These are phyloP conservation scores for Heliconius hewitsoni DNA, from an alignment of 1,140 invertebrate genomes.

Conservation along the genomic window DNA sequence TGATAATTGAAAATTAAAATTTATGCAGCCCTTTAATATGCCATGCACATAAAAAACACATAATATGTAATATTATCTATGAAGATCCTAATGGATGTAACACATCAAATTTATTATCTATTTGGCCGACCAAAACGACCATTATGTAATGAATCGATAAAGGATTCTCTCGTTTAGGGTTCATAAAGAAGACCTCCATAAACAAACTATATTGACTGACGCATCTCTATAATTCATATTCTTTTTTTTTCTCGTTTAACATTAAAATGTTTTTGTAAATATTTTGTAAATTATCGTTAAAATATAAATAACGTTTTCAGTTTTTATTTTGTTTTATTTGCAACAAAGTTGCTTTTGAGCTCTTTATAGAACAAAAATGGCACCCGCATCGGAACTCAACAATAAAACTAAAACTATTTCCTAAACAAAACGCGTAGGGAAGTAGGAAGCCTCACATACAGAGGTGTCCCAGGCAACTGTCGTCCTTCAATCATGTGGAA, in stretches of 20 bases:
- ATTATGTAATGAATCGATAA: conserved; percentile 60
- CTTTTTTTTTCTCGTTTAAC: conserved; percentile 30
- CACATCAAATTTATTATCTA: conserved; percentile 57
- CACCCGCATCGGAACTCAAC: conserved; percentile 56
- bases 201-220: conserved; percentile 61
- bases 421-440: conserved; percentile 67
- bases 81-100: conserved; percentile 45
- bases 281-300: not conserved
- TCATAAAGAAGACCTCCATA: conserved; percentile 69
- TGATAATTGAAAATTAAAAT: not conserved
- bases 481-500: conserved; percentile 74
- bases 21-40: not conserved
- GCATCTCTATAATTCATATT: conserved; percentile 55
- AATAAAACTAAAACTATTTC: conserved; percentile 67
- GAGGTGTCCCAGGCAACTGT: conserved; percentile 65
- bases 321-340: not conserved
- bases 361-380: conserved; percentile 57
- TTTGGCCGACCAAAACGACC: conserved; percentile 52
- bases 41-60: not conserved
- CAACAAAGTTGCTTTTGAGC: conserved; percentile 41
- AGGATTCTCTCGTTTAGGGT: conserved; percentile 55
- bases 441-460: conserved; percentile 53
- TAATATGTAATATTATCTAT: conserved; percentile 11
- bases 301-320: not conserved
- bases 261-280: not conserved